These are phyloP conservation scores for Meganola albula DNA, from an alignment of 2,888 invertebrate genomes.

Conservation along the genomic window DNA sequence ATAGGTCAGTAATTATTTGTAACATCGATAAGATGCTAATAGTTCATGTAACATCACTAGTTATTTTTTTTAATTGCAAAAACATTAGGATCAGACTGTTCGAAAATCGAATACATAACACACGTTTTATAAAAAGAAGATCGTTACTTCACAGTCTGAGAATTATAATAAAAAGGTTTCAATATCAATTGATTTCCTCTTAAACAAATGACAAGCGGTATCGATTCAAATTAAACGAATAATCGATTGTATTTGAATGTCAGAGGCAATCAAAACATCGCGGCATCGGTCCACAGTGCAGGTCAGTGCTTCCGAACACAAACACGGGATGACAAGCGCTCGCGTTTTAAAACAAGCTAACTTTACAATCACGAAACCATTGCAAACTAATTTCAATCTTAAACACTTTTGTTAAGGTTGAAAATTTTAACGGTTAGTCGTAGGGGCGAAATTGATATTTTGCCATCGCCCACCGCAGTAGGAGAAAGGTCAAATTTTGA, in stretches of 20 bases:
- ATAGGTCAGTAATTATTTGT: constrained; percentile 27
- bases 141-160: constrained; percentile 11
- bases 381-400: constrained; percentile 14
- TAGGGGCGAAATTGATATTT: constrained; percentile 22
- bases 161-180: constrained; percentile 30
- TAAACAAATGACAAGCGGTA: constrained; percentile 38
- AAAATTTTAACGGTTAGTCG: constrained; percentile 16
- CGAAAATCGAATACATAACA: no score
- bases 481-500: constrained; percentile 59
- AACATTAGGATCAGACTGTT: no score
- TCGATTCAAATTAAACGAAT: constrained; percentile 65
- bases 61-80: constrained; percentile 11
- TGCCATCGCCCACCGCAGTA: constrained; percentile 37
- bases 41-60: constrained; percentile 6
- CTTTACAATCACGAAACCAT: constrained; percentile 18
- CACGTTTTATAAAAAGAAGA: neutral
- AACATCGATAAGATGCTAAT: constrained; percentile 20
- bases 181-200: constrained; percentile 36
- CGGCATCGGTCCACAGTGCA: constrained; percentile 43
- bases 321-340: constrained; percentile 65
- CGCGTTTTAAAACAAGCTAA: constrained; percentile 41
- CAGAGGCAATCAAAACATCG: constrained; percentile 73
- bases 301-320: constrained; percentile 72
- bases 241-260: constrained; percentile 73
- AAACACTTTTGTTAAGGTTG: constrained; percentile 16